Conservation (phyloP, 2,888 invertebrate species). For the Diarsia rubi region DNA sequence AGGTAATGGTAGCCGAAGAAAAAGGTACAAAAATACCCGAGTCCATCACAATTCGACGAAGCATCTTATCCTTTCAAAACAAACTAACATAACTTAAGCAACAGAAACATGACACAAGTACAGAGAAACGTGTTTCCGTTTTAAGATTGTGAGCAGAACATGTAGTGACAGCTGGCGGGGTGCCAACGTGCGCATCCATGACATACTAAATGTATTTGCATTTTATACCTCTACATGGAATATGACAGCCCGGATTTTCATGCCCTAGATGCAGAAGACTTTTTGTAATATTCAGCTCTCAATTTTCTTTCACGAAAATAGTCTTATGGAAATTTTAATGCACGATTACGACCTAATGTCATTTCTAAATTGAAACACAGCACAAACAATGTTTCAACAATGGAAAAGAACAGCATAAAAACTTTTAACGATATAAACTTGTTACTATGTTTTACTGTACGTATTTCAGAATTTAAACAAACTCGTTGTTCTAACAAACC, state of each 20-base stretch:
- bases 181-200: slow-evolving; percentile 28
- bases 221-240: slow-evolving; percentile 1
- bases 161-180: slow-evolving; percentile 21
- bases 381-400: background rate
- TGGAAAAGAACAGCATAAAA: background rate
- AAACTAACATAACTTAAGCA: background rate
- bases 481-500: background rate
- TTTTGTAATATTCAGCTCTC: background rate
- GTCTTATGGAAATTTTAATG: background rate
- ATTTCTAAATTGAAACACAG: background rate
- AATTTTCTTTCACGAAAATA: background rate
- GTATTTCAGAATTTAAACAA: background rate
- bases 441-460: background rate
- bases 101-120: background rate
- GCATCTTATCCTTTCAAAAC: background rate
- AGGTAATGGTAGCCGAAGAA: no score
- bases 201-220: background rate
- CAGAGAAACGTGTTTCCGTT: slow-evolving; percentile 17
- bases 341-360: no score
- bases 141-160: slow-evolving; percentile 7
- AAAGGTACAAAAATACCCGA: background rate
- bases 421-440: background rate
- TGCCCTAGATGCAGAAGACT: background rate
- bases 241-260: background rate
- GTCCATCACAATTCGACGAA: background rate